phyloP scores from a whole-genome alignment of 2,888 invertebrate genomes.

The Heteropelma amictum region DNA sequence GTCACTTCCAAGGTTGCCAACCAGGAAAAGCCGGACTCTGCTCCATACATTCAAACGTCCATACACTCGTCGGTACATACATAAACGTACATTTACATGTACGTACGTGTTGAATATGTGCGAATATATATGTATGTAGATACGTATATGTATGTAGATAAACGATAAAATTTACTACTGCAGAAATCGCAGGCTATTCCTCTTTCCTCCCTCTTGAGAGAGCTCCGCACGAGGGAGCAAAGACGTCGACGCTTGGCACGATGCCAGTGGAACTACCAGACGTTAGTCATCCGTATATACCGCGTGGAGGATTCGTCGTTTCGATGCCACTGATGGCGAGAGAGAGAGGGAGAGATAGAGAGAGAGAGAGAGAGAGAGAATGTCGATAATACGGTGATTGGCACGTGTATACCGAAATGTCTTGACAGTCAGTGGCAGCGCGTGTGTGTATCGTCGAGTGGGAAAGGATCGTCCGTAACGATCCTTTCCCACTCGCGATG shows the following conservation, averaged over 20 bases:
- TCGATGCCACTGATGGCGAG: neutral
- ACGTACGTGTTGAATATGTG: no score
- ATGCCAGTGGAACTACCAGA: slow-evolving; percentile 63
- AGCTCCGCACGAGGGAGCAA: slow-evolving; percentile 32
- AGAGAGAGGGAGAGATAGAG: neutral
- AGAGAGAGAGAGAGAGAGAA: neutral
- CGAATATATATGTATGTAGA: neutral
- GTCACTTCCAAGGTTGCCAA: slow-evolving; percentile 56
- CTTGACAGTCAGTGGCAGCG: no score
- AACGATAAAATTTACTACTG: slow-evolving; percentile 31
- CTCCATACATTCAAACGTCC: neutral
- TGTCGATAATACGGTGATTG: no score
- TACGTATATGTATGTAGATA: neutral
- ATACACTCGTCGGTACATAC: neutral
- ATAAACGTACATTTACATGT: neutral
- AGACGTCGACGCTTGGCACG: slow-evolving; percentile 59
- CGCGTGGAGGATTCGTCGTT: neutral
- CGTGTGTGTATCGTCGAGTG: no score
- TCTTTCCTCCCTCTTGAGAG: slow-evolving; percentile 9
- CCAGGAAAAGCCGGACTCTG: slow-evolving; percentile 51
- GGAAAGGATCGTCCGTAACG: no score
- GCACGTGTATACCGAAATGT: no score
- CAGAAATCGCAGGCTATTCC: slow-evolving; percentile 33
- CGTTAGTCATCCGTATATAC: slow-evolving; percentile 59
- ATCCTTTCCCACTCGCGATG: no score